Conservation (phyloP, 2,113 vertebrate species). For the Halichoeres trimaculatus region DNA sequence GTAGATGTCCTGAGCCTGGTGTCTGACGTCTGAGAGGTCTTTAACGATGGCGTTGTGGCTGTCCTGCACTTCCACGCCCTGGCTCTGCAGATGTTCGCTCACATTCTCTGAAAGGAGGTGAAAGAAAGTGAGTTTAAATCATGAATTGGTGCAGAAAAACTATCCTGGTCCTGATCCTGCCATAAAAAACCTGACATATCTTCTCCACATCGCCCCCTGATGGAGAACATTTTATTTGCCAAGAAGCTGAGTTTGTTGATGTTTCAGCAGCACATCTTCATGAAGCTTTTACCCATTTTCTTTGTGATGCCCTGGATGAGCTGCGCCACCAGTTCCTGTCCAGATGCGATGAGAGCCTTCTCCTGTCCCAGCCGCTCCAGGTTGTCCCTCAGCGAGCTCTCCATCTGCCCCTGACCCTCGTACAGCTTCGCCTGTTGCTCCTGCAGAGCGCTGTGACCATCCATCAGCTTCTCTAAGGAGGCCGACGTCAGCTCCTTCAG, state of each 20-base stretch:
- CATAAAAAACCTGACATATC: too few species aligned
- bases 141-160: too few species aligned
- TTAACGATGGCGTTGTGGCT: conserved; percentile 74
- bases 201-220: too few species aligned
- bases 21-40: conserved; percentile 71
- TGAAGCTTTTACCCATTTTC: conserved; percentile 81
- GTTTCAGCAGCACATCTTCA: neutral
- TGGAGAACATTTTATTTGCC: too few species aligned
- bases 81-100: conserved; percentile 73
- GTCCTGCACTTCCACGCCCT: conserved; percentile 74
- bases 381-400: conserved; percentile 74
- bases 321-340: conserved; percentile 80
- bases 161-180: too few species aligned
- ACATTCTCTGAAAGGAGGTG: conserved; percentile 76
- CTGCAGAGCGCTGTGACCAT: conserved; percentile 81
- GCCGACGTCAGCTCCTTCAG: conserved; percentile 73
- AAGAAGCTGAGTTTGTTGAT: too few species aligned
- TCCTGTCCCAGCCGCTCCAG: conserved; percentile 77
- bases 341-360: conserved; percentile 80
- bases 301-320: conserved; percentile 80
- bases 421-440: conserved; percentile 81
- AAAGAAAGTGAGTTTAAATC: too few species aligned
- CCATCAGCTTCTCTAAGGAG: conserved; percentile 79
- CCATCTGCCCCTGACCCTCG: conserved; percentile 80
- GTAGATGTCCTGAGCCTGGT: conserved; percentile 77